Evolutionary conservation across 2,888 invertebrate species (phyloP).

Genomic region (Rotaria macrura): DNA sequence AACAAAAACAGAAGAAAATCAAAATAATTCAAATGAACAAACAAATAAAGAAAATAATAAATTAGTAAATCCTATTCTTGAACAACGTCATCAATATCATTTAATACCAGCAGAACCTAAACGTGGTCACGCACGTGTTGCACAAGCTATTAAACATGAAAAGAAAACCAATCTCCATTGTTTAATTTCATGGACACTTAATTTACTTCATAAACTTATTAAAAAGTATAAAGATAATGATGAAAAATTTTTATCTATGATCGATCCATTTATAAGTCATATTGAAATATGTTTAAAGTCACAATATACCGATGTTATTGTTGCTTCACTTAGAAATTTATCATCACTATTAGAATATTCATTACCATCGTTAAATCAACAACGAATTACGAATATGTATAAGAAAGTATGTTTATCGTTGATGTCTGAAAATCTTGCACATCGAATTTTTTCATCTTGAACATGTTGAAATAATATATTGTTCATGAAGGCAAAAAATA

Average conservation of each 20-base stretch:
- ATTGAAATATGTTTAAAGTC: constrained; percentile 13
- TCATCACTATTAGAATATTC: background rate
- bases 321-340: background rate
- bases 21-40: background rate
- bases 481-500: too few species aligned
- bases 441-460: too few species aligned
- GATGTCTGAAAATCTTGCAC: background rate
- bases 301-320: background rate
- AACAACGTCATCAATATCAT: background rate
- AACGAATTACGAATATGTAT: background rate
- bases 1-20: background rate
- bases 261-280: background rate
- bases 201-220: background rate
- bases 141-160: background rate
- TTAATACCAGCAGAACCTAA: background rate
- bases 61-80: background rate
- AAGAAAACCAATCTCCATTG: constrained; percentile 2
- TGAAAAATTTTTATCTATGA: background rate
- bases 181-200: background rate
- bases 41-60: background rate
- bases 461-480: too few species aligned
- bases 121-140: background rate
- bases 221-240: background rate
- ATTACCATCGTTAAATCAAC: background rate
- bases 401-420: background rate